Evolutionary conservation across 2,888 invertebrate genomes (phyloP).

Genomic region (Cataglyphis albicans): DNA sequence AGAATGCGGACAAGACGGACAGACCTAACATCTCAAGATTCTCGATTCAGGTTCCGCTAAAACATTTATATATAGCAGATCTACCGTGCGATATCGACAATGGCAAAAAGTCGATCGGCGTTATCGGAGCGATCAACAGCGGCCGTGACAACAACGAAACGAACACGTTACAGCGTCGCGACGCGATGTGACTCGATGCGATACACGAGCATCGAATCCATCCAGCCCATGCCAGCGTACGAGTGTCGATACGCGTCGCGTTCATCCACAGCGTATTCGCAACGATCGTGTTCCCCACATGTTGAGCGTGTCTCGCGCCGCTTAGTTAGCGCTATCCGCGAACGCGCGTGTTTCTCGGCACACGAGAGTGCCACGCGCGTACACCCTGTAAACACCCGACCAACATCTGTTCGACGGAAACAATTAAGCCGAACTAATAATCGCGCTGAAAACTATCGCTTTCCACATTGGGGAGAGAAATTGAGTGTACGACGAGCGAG

Average conservation of each 20-base stretch:
- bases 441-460: conserved; percentile 66
- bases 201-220: conserved; percentile 61
- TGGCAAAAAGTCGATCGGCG: conserved; percentile 54
- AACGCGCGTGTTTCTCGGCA: conserved; percentile 76
- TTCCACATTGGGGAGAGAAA: conserved; percentile 44
- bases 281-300: conserved; percentile 51
- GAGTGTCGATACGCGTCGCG: conserved; percentile 64
- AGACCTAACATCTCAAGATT: neutral
- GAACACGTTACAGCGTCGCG: conserved; percentile 67
- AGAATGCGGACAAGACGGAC: neutral
- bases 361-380: conserved; percentile 72
- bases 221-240: conserved; percentile 55
- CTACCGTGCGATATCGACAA: neutral
- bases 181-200: conserved; percentile 43
- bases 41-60: neutral
- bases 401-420: conserved; percentile 78
- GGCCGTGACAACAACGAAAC: conserved; percentile 58
- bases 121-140: conserved; percentile 36
- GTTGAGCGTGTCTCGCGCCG: conserved; percentile 56
- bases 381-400: conserved; percentile 79
- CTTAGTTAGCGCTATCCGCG: conserved; percentile 60
- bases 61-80: neutral
- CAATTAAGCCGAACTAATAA: conserved; percentile 84
- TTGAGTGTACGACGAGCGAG: conserved; percentile 23
- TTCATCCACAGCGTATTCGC: conserved; percentile 47